These are phyloP conservation scores for Melanerpes aurifrons DNA, from an alignment of 2,113 vertebrate genomes.

Conservation along the genomic window DNA sequence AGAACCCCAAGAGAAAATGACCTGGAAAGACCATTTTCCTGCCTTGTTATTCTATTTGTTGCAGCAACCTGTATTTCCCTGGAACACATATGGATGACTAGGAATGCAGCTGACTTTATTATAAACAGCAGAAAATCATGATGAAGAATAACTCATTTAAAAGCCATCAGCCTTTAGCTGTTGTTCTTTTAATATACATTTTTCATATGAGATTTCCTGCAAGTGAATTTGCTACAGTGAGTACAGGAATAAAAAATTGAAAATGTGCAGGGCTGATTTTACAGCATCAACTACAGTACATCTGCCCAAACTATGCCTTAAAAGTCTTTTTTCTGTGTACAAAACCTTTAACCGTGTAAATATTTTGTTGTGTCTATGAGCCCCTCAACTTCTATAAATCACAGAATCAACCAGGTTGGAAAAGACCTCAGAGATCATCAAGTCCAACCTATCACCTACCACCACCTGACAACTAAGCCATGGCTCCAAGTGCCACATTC, in stretches of 20 bases:
- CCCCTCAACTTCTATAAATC: background rate
- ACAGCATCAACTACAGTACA: background rate
- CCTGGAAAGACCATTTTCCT: constrained; percentile 16
- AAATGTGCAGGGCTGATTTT: background rate
- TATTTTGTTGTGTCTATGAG: background rate
- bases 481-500: too few species aligned
- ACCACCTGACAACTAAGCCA: too few species aligned
- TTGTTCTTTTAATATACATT: constrained; percentile 25
- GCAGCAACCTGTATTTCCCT: constrained; percentile 44
- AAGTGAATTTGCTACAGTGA: background rate
- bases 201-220: background rate
- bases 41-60: constrained; percentile 37
- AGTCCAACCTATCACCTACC: too few species aligned
- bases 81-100: constrained; percentile 34
- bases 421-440: too few species aligned
- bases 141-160: constrained; percentile 44
- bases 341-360: background rate
- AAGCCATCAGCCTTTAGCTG: constrained; percentile 14
- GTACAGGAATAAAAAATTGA: background rate
- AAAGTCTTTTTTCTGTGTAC: background rate
- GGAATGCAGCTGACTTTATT: constrained; percentile 32
- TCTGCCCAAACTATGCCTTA: background rate
- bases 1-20: background rate
- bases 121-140: constrained; percentile 42
- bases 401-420: too few species aligned